Percentiles rank a stretch among this genome's conserved stretches.
Evolutionary conservation across 2,113 vertebrate species (phyloP).

Genomic region (Caretta caretta): DNA sequence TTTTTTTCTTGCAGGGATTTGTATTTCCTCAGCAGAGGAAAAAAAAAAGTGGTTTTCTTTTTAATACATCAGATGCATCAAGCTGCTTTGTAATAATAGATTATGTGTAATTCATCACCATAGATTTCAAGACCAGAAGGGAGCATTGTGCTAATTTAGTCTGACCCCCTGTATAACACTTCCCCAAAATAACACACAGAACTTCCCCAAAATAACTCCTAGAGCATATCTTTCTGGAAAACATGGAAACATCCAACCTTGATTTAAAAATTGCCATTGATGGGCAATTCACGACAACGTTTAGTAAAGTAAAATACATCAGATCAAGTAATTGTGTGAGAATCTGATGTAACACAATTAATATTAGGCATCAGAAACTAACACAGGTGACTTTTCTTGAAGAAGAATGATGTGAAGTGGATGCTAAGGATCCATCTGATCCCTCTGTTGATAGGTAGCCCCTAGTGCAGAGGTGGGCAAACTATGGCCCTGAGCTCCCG

Average conservation of each 20-base stretch:
- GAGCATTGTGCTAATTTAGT: neutral
- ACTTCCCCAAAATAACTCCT: neutral
- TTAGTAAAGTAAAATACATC: neutral
- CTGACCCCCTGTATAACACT: neutral
- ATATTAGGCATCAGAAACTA: neutral
- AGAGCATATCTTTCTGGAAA: neutral
- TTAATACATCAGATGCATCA: neutral
- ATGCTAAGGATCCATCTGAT: constrained; percentile 5
- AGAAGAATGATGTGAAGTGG: neutral
- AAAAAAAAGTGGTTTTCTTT: neutral
- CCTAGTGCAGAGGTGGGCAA: neutral
- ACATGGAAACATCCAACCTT: neutral
- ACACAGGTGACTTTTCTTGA: neutral
- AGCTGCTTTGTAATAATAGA: neutral
- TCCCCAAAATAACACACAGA: too few relatives aligned
- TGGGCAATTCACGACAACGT: neutral
- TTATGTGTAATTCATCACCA: neutral
- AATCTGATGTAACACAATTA: neutral
- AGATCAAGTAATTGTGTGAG: neutral
- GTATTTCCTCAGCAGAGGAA: neutral
- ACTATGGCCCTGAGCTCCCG: too few relatives aligned
- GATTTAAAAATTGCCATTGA: neutral
- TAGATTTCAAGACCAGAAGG: neutral
- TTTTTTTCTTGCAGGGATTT: neutral
- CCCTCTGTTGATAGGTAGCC: constrained; percentile 7